Conservation (phyloP, 2,113 vertebrate species). For the Barnardius zonarius region DNA sequence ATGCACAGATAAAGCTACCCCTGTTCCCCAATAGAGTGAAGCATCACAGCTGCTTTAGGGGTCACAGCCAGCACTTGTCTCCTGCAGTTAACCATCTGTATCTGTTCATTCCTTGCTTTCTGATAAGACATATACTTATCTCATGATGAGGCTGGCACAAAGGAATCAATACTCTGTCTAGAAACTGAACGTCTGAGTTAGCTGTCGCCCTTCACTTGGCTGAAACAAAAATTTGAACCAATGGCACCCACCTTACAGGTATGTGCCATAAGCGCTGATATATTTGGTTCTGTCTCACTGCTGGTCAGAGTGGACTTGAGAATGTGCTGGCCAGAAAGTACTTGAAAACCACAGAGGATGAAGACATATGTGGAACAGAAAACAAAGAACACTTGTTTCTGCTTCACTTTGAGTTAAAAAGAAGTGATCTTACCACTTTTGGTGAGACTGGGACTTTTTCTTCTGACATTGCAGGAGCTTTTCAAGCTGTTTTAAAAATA, state of each 20-base stretch:
- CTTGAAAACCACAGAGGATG: accelerated
- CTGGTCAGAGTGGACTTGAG: neutral
- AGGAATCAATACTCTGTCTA: neutral
- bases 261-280: neutral
- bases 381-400: neutral
- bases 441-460: neutral
- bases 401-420: neutral
- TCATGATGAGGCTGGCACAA: neutral
- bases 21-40: neutral
- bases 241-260: neutral
- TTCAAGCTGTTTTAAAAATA: neutral
- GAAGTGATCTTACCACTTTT: neutral
- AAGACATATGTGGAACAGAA: neutral
- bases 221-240: neutral
- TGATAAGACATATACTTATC: neutral
- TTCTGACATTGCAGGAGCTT: neutral
- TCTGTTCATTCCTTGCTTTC: neutral
- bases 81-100: neutral
- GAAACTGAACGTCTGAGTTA: neutral
- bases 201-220: neutral
- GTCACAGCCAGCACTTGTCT: neutral
- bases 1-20: neutral
- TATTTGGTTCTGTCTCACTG: neutral
- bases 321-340: neutral
- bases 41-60: neutral